Base-by-base conservation (phyloP, 92 coral and sea anemone genomes). In the Parazoanthus swiftii region DNA sequence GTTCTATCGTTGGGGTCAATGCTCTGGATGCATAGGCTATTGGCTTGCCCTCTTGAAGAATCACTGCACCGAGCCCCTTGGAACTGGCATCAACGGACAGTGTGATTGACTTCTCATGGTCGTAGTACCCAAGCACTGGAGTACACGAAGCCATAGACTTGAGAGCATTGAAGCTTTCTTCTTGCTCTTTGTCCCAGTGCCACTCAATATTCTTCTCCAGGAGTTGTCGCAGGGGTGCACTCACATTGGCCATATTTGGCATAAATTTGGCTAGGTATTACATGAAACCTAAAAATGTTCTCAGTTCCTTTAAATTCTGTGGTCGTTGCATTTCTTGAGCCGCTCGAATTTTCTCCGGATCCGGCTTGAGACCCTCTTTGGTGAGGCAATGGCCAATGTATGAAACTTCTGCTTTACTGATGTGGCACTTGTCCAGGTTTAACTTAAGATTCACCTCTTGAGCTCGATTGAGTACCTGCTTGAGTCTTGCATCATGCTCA, bases 331-430 rank as follows among this genome's bases (percentile, higher is more conserved):
- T 44, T 44, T 44, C 51, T 46, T 14, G 88, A 54, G 92, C 90
- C 14, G 89, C 93, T 29, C 90, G 54, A 25, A 88, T 89, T 83
- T 93, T 92, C 67, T 89, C 89, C 35, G 89, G 93, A 67, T 90
- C 93, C 48, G 88, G 91, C 81, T 89, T 93, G 56, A 89, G 59
- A 20, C 93, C 91, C 44, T 93, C 91, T 89, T 92, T 84, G 36
- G 92, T 89, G 38, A 91, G 89, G 51, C 80, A 86, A 78, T 93
- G 93, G 80, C 94, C 92, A 36, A 92, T 88, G 81, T 88, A 92
- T 38, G 75, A 81, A 38, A 91, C 92, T n/a, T 89, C 92, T 20
- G 86, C 88, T 68, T 89, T 88, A 58, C 71, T 78, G 70, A 90
- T 81, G 91, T 77, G 84, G 74, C 94, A 91, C 85, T 92, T 92